Evolutionary conservation across 64 coral and sea anemone genomes (phyloP).

Genomic region (Montipora efflorescens): DNA sequence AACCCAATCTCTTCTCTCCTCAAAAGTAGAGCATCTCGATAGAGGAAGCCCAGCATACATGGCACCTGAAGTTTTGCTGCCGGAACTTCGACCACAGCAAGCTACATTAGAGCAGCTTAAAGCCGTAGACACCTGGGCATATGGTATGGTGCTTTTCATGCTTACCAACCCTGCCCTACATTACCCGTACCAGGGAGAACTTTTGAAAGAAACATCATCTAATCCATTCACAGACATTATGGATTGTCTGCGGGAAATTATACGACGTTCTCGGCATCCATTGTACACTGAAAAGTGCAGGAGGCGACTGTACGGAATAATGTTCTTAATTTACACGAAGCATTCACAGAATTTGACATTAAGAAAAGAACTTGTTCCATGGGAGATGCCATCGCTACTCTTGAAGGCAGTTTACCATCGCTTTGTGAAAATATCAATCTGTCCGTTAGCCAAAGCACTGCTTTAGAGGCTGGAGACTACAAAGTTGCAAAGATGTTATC

Average conservation of each 20-base stretch:
- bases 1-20: background rate
- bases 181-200: constrained; percentile 1
- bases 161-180: constrained; percentile 5
- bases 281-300: no score
- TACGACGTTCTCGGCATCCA: no score
- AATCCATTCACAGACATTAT: constrained; percentile 3
- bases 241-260: background rate
- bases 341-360: no score
- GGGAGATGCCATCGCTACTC: no score
- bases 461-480: background rate
- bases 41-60: background rate
- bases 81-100: background rate
- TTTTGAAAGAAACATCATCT: background rate
- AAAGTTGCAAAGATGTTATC: background rate
- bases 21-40: background rate
- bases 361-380: no score
- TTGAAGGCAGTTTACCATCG: no score
- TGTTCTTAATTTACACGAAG: no score
- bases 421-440: background rate
- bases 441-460: background rate
- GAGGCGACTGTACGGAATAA: no score
- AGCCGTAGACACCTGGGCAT: background rate
- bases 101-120: background rate
- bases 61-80: background rate
- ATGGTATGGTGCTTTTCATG: background rate